Evolutionary conservation across 2,797 vertebrate genomes (phyloP), one percentile per base, ranked within the genome.

Genomic region (Spea hammondii): DNA sequence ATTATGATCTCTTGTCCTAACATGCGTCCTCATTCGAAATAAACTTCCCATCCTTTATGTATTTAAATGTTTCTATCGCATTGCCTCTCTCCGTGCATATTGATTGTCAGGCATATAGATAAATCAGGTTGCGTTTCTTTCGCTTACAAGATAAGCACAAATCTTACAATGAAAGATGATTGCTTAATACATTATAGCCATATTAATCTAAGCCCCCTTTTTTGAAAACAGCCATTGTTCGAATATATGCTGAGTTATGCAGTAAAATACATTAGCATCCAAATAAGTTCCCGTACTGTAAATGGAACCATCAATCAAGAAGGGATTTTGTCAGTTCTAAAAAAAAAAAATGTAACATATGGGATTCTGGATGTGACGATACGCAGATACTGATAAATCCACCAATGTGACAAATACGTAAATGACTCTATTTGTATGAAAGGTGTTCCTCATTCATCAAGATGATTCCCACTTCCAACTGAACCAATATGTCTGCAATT

Each of bases 381-480:
- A 5, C 5, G 45, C 59, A 44, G 32, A 50, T 64, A 11, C 49
- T 71, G 59, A 54, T 70, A 78, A 55, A 67, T 65, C 12, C 53
- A 70, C 68, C 54, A 70, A 59, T 45, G 8, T 45, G 10, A 51
- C 75, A 64, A 44, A 77, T 50, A 32, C 13, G 66, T 11, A 50
- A 76, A 70, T 71, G n/a, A 65, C 14, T 62, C 48, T 65, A 60
- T 7, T 50, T 14, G 13, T 71, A 45, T 54, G 8, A 14, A 54
- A 65, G 59, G 50, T 44, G 76, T 45, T 44, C 13, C 32, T 14
- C 50, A 65, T 78, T 78, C 46, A 32, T 71, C 68, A 55, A 44
- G 44, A 78, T 78, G 32, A 71, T 71, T 71, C 67, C 64, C 64
- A 4, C 14, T 14, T 6, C 59, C n/a, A 5, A 5, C 6, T 62